These are phyloP conservation scores for Hirundichthys speculiger DNA, from an alignment of 2,113 vertebrate species.

Conservation along the genomic window DNA sequence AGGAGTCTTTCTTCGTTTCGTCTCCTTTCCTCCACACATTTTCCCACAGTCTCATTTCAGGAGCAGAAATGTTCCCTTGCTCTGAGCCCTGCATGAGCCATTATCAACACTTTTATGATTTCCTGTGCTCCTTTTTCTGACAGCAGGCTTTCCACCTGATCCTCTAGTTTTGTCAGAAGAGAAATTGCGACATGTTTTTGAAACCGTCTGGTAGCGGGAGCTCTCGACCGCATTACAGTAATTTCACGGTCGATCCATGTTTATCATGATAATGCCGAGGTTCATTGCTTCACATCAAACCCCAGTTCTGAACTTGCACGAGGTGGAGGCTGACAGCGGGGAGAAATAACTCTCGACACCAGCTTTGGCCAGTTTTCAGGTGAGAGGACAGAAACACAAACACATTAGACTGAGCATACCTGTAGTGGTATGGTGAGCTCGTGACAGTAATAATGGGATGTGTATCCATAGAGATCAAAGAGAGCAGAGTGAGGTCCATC, in stretches of 20 bases:
- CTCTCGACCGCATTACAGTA: too few species aligned
- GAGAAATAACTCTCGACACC: too few species aligned
- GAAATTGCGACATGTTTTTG: constrained; percentile 3
- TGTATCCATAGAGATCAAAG: too few species aligned
- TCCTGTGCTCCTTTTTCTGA: background rate
- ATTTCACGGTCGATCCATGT: background rate
- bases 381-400: too few species aligned
- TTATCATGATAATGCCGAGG: background rate
- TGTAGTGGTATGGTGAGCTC: too few species aligned
- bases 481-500: too few species aligned
- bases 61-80: background rate
- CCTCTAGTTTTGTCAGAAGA: constrained; percentile 10
- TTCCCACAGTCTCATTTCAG: background rate
- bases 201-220: background rate
- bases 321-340: too few species aligned
- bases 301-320: too few species aligned
- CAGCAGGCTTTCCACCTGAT: constrained; percentile 24
- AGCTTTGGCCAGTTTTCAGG: too few species aligned
- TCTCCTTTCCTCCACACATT: background rate
- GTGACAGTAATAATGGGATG: too few species aligned
- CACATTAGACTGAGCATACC: too few species aligned
- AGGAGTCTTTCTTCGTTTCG: background rate
- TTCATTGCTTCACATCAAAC: too few species aligned
- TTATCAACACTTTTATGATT: constrained; percentile 29
- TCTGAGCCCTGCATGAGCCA: constrained; percentile 12